phyloP scores from a whole-genome alignment of 2,113 vertebrate species.

The Melanostigma gelatinosum region DNA sequence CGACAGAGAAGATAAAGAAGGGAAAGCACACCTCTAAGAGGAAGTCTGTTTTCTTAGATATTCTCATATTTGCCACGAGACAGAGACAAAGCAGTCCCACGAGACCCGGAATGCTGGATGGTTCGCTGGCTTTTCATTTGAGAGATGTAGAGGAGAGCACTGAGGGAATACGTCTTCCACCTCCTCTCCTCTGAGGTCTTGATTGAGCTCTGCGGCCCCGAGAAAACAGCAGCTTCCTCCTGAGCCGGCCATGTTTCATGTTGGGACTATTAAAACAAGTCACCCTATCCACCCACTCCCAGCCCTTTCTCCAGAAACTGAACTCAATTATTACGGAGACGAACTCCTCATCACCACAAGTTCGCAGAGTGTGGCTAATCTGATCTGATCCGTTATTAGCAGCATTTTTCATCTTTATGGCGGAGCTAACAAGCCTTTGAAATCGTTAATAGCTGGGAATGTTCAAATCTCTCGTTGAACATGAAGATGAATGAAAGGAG shows the following conservation, averaged over 20 bases:
- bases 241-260: conserved; percentile 65
- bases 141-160: conserved; percentile 13
- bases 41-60: conserved; percentile 2
- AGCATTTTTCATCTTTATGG: conserved; percentile 74
- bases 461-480: conserved; percentile 65
- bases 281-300: conserved; percentile 42
- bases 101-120: conserved; percentile 12
- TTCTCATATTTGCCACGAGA: conserved; percentile 14
- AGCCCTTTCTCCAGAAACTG: conserved; percentile 41
- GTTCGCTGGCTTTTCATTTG: conserved; percentile 16
- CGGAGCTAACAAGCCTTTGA: conserved; percentile 71
- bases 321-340: conserved; percentile 58
- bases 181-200: conserved; percentile 59
- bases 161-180: conserved; percentile 26
- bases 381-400: conserved; percentile 78
- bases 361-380: conserved; percentile 72
- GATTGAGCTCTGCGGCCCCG: conserved; percentile 62
- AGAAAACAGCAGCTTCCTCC: conserved; percentile 71
- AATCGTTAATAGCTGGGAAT: conserved; percentile 65
- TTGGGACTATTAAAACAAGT: conserved; percentile 75
- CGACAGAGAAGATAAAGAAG: not conserved
- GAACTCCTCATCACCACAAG: conserved; percentile 53
- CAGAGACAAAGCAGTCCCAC: conserved; percentile 17
- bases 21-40: not conserved
- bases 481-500: conserved; percentile 67